Base-by-base conservation (phyloP, 2,113 vertebrate species). In the Leucopsar rothschildi region DNA sequence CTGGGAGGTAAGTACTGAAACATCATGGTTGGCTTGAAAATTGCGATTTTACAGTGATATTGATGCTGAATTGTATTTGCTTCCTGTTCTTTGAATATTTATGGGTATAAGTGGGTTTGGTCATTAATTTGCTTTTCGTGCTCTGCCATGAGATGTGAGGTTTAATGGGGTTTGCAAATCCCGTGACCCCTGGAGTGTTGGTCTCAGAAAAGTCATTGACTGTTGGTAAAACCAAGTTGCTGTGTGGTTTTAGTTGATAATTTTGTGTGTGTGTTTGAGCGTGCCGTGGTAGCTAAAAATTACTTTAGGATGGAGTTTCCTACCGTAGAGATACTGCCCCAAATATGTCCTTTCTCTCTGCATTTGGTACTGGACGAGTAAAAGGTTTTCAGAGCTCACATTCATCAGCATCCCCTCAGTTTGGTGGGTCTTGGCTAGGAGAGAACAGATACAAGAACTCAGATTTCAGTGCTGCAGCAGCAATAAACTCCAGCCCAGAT, bases 271-370 rank as follows among this genome's bases (percentile, higher is more conserved):
- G 42, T 33, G 33, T 31, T 52, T 76, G 33, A 25, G 63, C 53
- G 29, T 22, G 25, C 27, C 0, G 0, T 0, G 1, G 12, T 22
- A 72, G 31, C 12, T 68, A 45, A 6, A 55, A 37, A 56, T 49
- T 56, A 9, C 37, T 65, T 52, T 18, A 61, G 61, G 59, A 12
- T 57, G 57, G 40, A 49, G 70, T 80, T 91, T 57, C 94, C 0
- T 95, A 96, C 96, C 94, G 0, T 95, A 97, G 39, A 96, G 91
- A 85, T 97, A 96, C 45, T 95, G 87, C 14, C 89, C 96, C 49
- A 49, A 22, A 8, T 96, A 95, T 0, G 2, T 89, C 87, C 78
- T 95, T 52, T 95, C 89, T 53, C 7, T 65, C 57, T 95, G 84
- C 73, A 94, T 55, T 4, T 95, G 69, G 61, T 95, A 84, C 66